Evolutionary conservation across 1,140 invertebrate genomes (phyloP).

Genomic region (Eurytemora carolleeae): DNA sequence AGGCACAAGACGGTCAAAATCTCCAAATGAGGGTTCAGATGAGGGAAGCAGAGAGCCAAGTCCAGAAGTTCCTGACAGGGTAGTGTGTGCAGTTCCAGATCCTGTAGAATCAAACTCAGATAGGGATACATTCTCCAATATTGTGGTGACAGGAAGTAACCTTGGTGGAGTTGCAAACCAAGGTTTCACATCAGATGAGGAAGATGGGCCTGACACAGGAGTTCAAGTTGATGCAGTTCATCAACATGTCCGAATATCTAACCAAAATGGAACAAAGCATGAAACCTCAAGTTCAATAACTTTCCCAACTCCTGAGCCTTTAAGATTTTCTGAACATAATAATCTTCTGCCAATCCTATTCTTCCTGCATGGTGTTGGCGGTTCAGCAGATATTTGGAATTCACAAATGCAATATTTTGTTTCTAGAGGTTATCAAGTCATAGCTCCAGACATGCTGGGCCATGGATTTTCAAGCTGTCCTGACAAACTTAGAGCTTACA

Average conservation of each 20-base stretch:
- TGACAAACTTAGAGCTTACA: slow-evolving; percentile 34
- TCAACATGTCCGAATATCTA: not conserved
- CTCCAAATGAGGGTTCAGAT: too few species aligned
- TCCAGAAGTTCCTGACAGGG: not conserved
- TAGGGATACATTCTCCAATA: not conserved
- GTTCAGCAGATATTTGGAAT: slow-evolving; percentile 44
- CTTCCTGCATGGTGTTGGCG: slow-evolving; percentile 50
- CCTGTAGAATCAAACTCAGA: not conserved
- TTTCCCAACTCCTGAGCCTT: not conserved
- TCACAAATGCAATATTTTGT: slow-evolving; percentile 40
- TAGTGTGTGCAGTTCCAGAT: not conserved
- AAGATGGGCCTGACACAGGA: not conserved
- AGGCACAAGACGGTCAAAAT: too few species aligned
- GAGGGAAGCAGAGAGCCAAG: not conserved
- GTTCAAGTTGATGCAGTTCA: not conserved
- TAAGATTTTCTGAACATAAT: not conserved
- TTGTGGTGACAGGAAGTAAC: not conserved
- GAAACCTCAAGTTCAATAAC: not conserved
- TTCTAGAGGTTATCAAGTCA: slow-evolving; percentile 39
- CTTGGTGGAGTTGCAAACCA: not conserved
- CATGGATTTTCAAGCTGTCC: slow-evolving; percentile 47
- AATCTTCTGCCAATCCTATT: slow-evolving; percentile 36
- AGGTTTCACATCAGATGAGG: not conserved
- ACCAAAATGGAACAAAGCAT: not conserved
- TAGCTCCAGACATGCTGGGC: slow-evolving; percentile 47